Conservation (phyloP, 2,797 vertebrate species). For the Micromesistius poutassou region DNA sequence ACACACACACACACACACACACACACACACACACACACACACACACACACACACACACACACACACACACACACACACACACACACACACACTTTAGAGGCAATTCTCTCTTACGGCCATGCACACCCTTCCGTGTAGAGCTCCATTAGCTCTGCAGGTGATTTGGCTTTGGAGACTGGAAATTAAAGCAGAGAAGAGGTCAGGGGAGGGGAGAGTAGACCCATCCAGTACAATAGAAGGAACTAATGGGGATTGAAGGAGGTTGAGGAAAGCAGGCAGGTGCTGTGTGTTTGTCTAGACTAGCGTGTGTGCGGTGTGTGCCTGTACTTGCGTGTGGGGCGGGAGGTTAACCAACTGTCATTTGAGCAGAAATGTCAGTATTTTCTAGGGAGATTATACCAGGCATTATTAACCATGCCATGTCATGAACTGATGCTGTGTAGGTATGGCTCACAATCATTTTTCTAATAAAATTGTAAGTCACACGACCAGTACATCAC, state of each 20-base stretch:
- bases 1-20: background rate
- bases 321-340: background rate
- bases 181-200: background rate
- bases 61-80: background rate
- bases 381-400: background rate
- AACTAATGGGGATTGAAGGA: conserved; percentile 1
- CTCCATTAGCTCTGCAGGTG: background rate
- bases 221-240: background rate
- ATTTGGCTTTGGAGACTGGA: background rate
- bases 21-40: background rate
- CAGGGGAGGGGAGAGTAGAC: background rate
- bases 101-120: background rate
- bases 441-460: background rate
- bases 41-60: background rate
- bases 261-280: background rate
- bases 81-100: background rate
- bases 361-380: background rate
- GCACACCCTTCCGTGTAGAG: background rate
- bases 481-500: background rate
- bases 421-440: background rate
- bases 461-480: background rate
- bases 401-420: background rate
- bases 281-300: background rate
- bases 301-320: background rate
- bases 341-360: background rate